phyloP scores from a whole-genome alignment of 1,140 invertebrate species.

The Drosophila lacertosa region DNA sequence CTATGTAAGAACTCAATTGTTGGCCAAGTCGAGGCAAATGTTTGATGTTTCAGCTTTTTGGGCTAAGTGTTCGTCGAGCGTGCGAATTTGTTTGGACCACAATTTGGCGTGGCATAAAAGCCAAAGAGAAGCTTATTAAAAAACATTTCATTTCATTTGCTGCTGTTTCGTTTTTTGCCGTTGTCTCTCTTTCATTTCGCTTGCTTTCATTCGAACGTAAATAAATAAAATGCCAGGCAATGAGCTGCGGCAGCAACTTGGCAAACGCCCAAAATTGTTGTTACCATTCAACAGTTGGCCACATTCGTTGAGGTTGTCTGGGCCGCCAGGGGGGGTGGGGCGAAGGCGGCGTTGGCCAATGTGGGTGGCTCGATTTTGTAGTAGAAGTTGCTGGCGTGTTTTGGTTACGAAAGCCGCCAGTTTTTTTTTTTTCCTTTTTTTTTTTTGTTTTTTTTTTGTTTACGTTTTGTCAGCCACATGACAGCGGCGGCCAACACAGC shows the following conservation, averaged over 20 bases:
- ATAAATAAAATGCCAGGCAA: conserved; percentile 61
- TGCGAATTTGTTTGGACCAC: too few relatives aligned
- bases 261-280: conserved; percentile 47
- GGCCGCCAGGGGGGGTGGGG: neutral
- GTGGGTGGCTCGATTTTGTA: neutral
- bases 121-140: conserved; percentile 43
- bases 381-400: conserved; percentile 37
- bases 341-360: neutral
- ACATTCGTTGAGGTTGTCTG: conserved; percentile 49
- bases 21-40: too few relatives aligned
- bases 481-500: conserved; percentile 54
- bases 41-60: too few relatives aligned
- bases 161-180: neutral
- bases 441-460: conserved; percentile 77
- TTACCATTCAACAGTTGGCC: conserved; percentile 73
- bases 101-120: neutral
- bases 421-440: conserved; percentile 79
- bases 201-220: conserved; percentile 33
- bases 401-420: conserved; percentile 68
- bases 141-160: conserved; percentile 48
- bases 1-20: too few relatives aligned
- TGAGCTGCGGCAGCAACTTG: conserved; percentile 18
- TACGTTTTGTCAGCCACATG: conserved; percentile 73
- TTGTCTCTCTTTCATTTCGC: neutral
- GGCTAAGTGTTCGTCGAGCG: neutral